Conservation (phyloP, 2,113 vertebrate genomes). For the Triplophysa siluroides region DNA sequence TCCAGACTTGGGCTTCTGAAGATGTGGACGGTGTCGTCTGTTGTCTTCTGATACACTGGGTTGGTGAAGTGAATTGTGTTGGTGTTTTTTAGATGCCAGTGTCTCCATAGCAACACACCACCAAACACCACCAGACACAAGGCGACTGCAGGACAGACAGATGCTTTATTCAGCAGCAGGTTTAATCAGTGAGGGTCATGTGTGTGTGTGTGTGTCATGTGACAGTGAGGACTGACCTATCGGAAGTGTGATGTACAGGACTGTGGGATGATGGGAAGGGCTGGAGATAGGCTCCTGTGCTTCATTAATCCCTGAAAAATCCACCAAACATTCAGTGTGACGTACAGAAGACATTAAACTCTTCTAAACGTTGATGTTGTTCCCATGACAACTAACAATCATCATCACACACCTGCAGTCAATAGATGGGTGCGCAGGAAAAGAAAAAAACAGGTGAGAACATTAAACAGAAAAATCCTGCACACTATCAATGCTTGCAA, state of each 20-base stretch:
- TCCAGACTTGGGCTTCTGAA: slow-evolving; percentile 79
- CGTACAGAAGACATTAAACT: too few relatives aligned
- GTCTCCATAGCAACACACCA: slow-evolving; percentile 77
- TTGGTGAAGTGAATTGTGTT: slow-evolving; percentile 92
- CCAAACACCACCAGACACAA: slow-evolving; percentile 71
- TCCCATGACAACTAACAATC: too few relatives aligned
- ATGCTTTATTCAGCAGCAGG: neutral
- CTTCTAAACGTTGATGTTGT: too few relatives aligned
- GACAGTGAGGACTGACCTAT: slow-evolving; percentile 72
- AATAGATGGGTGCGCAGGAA: too few relatives aligned
- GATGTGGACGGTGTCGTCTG: slow-evolving; percentile 82
- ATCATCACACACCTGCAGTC: too few relatives aligned
- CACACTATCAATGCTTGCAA: too few relatives aligned
- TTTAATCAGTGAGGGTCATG: neutral
- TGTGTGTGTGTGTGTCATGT: neutral
- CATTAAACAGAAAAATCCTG: too few relatives aligned
- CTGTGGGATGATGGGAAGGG: slow-evolving; percentile 49
- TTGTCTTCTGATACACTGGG: slow-evolving; percentile 92
- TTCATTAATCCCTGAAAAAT: slow-evolving; percentile 47
- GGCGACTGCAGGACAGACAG: slow-evolving; percentile 61
- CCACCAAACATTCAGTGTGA: neutral
- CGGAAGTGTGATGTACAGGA: slow-evolving; percentile 77
- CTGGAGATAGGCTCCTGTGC: slow-evolving; percentile 31
- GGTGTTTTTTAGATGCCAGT: slow-evolving; percentile 81
- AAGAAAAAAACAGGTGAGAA: too few relatives aligned